A percentile compares a stretch with the other conserved stretches of the same genome.
These are phyloP conservation scores for Temnothorax rugatulus DNA, from an alignment of 2,888 invertebrate species.

Conservation along the genomic window DNA sequence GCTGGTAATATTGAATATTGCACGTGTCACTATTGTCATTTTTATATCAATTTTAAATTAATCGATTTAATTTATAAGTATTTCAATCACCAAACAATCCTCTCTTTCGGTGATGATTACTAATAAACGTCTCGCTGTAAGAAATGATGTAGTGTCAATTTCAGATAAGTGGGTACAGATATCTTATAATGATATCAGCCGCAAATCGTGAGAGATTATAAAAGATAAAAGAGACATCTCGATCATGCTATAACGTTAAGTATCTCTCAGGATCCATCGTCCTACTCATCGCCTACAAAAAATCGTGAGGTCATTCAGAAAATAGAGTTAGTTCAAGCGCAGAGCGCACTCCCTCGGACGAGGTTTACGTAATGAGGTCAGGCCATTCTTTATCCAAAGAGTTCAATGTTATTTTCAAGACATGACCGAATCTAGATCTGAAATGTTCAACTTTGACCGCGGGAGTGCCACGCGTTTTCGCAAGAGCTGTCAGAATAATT, in stretches of 20 bases:
- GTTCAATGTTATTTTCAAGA: constrained; percentile 68
- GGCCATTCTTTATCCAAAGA: constrained; percentile 43
- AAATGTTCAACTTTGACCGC: constrained; percentile 39
- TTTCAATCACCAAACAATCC: background rate
- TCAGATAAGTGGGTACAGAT: background rate
- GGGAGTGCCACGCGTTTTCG: constrained; percentile 24
- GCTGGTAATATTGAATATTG: background rate
- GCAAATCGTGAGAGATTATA: constrained; percentile 24
- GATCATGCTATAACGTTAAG: background rate
- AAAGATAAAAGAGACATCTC: constrained; percentile 10
- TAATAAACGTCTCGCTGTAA: background rate
- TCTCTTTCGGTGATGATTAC: background rate
- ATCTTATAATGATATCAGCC: constrained; percentile 4
- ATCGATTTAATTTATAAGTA: constrained; percentile 7
- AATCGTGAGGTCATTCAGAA: constrained; percentile 4
- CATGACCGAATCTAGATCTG: constrained; percentile 58
- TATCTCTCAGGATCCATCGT: background rate
- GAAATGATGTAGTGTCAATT: background rate
- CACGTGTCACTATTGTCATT: background rate
- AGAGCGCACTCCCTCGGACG: background rate
- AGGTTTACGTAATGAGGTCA: constrained; percentile 50
- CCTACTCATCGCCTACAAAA: constrained; percentile 9
- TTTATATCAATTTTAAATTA: background rate
- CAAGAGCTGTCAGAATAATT: constrained; percentile 20
- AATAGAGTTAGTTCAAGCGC: constrained; percentile 34